Evolutionary conservation across 2,888 invertebrate genomes (phyloP).

Genomic region (Pharmacophagus antenor): DNA sequence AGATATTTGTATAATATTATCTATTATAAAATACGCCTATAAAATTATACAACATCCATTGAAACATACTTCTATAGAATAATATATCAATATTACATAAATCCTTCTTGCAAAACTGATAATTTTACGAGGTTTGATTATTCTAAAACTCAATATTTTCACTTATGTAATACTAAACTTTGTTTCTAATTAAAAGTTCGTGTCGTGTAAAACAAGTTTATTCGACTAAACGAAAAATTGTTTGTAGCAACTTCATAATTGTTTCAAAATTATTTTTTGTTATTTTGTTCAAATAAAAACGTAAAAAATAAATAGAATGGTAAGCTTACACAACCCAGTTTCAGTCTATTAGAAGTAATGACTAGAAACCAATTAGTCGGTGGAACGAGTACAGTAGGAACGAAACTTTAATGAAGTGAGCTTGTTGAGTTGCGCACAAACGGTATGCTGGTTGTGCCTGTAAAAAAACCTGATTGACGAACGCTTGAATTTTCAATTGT

Average conservation of each 20-base stretch:
- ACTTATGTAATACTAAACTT: no score
- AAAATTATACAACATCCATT: no score
- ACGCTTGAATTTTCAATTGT: slow-evolving; percentile 5
- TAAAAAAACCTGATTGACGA: slow-evolving; percentile 17
- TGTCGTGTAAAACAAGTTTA: slow-evolving; percentile 2
- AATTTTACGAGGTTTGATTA: not conserved
- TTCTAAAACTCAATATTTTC: not conserved
- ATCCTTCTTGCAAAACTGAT: not conserved
- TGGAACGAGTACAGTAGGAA: slow-evolving; percentile 20
- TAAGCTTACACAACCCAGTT: slow-evolving; percentile 17
- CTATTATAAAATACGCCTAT: no score
- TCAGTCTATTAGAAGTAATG: slow-evolving; percentile 24
- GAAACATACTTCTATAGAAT: no score
- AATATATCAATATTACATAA: no score
- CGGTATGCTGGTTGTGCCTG: slow-evolving; percentile 5
- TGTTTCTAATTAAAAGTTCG: slow-evolving; percentile 17
- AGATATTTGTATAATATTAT: no score
- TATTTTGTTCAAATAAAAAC: slow-evolving; percentile 7
- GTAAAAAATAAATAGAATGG: slow-evolving; percentile 15
- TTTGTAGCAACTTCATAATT: slow-evolving; percentile 2
- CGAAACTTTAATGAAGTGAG: slow-evolving; percentile 22
- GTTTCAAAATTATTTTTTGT: slow-evolving; percentile 5
- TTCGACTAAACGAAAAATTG: slow-evolving; percentile 7
- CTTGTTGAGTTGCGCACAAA: slow-evolving; percentile 6
- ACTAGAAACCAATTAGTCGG: slow-evolving; percentile 28